Conservation (phyloP, 2,113 vertebrate genomes). For the Mormyrus iriodes region DNA sequence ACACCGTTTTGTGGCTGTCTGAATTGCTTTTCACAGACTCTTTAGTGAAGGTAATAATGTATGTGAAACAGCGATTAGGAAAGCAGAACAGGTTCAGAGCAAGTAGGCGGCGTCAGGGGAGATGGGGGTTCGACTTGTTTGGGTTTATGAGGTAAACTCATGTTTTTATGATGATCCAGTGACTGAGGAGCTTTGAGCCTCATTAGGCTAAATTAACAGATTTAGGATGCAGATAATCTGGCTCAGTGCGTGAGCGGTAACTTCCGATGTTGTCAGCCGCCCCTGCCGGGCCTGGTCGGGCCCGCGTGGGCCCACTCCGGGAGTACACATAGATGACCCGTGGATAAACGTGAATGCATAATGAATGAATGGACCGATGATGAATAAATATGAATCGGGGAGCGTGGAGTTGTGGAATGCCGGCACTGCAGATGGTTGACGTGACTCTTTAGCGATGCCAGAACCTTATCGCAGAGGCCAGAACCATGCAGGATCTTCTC, state of each 20-base stretch:
- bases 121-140: background rate
- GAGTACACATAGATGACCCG: background rate
- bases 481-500: background rate
- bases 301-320: background rate
- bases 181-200: background rate
- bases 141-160: background rate
- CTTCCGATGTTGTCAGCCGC: background rate
- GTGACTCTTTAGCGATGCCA: background rate
- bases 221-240: background rate
- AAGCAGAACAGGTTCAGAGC: background rate
- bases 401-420: background rate
- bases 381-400: background rate
- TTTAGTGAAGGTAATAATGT: constrained; percentile 1
- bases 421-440: background rate
- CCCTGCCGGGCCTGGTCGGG: background rate
- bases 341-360: background rate
- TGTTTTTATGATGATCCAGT: background rate
- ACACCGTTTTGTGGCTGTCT: background rate
- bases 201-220: background rate
- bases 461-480: background rate
- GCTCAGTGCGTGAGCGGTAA: background rate
- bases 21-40: background rate
- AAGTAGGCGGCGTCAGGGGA: background rate
- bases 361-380: background rate
- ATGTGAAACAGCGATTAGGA: background rate